These are phyloP conservation scores for Drosophila monieri DNA, from an alignment of 2,888 invertebrate species.

Conservation along the genomic window DNA sequence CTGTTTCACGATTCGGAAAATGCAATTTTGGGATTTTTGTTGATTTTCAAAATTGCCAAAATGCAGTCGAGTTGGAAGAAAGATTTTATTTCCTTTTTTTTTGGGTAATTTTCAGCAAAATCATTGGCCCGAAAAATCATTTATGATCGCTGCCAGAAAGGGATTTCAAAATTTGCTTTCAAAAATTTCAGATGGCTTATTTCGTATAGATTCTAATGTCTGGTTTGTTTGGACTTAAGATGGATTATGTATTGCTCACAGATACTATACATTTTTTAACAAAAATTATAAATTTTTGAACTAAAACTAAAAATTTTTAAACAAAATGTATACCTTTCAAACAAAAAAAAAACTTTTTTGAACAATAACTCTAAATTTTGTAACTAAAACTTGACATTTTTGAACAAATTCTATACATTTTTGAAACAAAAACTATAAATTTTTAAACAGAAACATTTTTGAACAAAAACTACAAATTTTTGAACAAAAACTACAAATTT, in stretches of 20 bases:
- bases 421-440: too few species aligned
- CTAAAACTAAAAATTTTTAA: too few species aligned
- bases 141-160: conserved; percentile 26
- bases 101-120: not conserved
- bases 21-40: conserved; percentile 21
- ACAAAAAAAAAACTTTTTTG: too few species aligned
- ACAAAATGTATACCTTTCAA: too few species aligned
- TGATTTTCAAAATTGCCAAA: conserved; percentile 36
- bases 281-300: too few species aligned
- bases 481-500: too few species aligned
- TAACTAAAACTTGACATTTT: too few species aligned
- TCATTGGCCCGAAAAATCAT: conserved; percentile 14
- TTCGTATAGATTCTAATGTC: conserved; percentile 9
- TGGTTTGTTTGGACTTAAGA: conserved; percentile 13
- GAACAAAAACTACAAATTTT: too few species aligned
- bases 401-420: too few species aligned
- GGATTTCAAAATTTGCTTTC: conserved; percentile 12
- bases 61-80: conserved; percentile 16
- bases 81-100: conserved; percentile 9
- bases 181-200: not conserved
- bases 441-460: too few species aligned
- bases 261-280: not conserved
- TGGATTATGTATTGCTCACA: conserved; percentile 1
- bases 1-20: conserved; percentile 9
- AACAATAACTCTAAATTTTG: too few species aligned